Percentiles rank a stretch among this genome's conserved stretches.
phyloP scores from a whole-genome alignment of 1,140 invertebrate genomes.

The Portunus trituberculatus region DNA sequence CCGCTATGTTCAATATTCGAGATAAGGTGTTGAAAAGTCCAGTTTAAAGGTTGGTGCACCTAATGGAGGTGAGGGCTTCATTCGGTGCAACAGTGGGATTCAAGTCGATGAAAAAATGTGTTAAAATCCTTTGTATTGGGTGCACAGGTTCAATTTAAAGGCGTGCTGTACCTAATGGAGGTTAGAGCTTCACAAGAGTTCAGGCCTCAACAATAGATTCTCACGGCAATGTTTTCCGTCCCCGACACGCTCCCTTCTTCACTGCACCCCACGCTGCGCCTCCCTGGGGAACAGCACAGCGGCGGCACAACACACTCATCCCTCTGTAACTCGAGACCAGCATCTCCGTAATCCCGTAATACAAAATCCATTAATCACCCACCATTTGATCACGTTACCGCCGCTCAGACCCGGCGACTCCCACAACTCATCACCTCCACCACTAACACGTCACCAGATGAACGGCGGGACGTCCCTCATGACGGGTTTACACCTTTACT shows the following conservation, averaged over 20 bases:
- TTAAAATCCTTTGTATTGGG: no score
- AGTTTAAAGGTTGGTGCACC: no score
- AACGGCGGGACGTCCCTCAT: no score
- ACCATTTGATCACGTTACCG: constrained; percentile 10
- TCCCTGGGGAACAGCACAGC: neutral
- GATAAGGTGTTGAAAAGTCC: no score
- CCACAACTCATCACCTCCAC: neutral
- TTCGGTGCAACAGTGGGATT: no score
- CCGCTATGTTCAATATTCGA: no score
- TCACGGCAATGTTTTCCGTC: neutral
- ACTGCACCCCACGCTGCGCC: neutral
- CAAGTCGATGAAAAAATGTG: no score
- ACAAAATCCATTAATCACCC: constrained; percentile 14
- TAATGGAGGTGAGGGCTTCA: no score
- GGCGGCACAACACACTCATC: neutral
- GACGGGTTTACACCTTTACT: neutral
- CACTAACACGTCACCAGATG: neutral
- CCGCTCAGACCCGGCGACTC: neutral
- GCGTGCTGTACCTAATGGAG: no score
- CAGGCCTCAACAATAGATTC: no score
- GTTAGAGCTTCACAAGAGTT: no score
- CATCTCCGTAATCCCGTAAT: neutral
- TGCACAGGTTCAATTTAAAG: no score
- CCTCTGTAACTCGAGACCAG: constrained; percentile 1
- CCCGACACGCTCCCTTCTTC: neutral